Evolutionary conservation across 2,113 vertebrate species (phyloP).

Genomic region (Pelusios castaneus): DNA sequence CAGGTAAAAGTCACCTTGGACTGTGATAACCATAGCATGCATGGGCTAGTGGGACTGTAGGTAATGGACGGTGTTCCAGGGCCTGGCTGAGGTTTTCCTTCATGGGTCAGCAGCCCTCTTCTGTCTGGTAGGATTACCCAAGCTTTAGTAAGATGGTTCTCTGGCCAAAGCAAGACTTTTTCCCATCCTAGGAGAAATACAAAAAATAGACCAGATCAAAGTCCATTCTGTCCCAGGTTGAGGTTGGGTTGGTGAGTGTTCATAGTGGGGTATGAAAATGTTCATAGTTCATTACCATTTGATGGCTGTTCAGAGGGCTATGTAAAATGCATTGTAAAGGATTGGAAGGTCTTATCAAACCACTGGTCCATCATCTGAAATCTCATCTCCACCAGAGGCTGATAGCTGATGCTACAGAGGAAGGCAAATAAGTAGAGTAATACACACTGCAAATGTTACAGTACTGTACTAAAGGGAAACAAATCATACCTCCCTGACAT

Average conservation of each 20-base stretch:
- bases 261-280: background rate
- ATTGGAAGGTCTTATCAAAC: background rate
- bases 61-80: background rate
- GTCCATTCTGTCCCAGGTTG: background rate
- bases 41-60: background rate
- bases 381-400: background rate
- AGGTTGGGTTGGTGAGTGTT: background rate
- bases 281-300: background rate
- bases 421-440: background rate
- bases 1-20: constrained; percentile 76
- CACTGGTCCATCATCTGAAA: background rate
- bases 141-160: background rate
- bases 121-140: background rate
- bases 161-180: background rate
- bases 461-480: background rate
- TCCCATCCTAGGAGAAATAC: background rate
- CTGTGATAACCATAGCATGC: background rate
- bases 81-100: background rate
- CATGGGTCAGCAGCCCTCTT: background rate
- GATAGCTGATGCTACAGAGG: background rate
- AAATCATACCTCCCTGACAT: background rate
- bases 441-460: background rate
- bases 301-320: background rate
- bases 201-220: background rate
- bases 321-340: accelerated